A percentile compares a stretch with the other conserved stretches of the same genome.
These are phyloP conservation scores for Lithobius niger DNA, from an alignment of 1,140 invertebrate species.

Conservation along the genomic window DNA sequence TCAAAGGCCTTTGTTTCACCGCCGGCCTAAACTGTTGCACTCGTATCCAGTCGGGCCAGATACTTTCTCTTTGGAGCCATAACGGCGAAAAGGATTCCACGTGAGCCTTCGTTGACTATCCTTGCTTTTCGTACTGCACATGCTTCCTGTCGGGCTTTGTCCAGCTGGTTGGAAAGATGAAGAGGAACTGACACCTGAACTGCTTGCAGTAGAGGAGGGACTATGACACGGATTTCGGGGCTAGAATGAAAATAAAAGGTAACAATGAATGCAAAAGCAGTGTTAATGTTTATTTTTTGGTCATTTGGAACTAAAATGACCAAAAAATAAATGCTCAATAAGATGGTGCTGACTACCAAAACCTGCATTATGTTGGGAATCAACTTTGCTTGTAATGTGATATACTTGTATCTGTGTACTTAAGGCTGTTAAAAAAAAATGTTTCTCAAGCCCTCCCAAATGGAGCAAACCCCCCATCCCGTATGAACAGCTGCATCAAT, in stretches of 20 bases:
- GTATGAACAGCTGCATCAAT: too few relatives aligned
- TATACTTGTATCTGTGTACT: too few relatives aligned
- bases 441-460: too few relatives aligned
- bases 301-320: too few relatives aligned
- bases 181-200: slow-evolving; percentile 13
- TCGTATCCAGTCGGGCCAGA: neutral
- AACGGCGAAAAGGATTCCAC: slow-evolving; percentile 51
- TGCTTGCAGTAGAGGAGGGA: slow-evolving; percentile 10
- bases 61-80: slow-evolving; percentile 31
- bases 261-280: neutral
- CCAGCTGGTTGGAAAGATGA: slow-evolving; percentile 24
- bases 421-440: too few relatives aligned
- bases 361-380: too few relatives aligned
- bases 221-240: slow-evolving; percentile 9
- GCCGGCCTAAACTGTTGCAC: neutral
- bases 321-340: too few relatives aligned
- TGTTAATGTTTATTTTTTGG: too few relatives aligned
- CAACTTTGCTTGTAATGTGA: too few relatives aligned
- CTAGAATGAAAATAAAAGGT: neutral
- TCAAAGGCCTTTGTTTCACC: too few relatives aligned
- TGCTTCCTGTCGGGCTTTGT: slow-evolving; percentile 41
- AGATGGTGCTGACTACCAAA: too few relatives aligned
- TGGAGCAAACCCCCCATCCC: too few relatives aligned
- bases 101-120: slow-evolving; percentile 37
- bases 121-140: slow-evolving; percentile 36